Percentiles rank a stretch among this genome's conserved stretches.
phyloP scores from a whole-genome alignment of 1,140 invertebrate genomes.

The Zaprionus africanus region DNA sequence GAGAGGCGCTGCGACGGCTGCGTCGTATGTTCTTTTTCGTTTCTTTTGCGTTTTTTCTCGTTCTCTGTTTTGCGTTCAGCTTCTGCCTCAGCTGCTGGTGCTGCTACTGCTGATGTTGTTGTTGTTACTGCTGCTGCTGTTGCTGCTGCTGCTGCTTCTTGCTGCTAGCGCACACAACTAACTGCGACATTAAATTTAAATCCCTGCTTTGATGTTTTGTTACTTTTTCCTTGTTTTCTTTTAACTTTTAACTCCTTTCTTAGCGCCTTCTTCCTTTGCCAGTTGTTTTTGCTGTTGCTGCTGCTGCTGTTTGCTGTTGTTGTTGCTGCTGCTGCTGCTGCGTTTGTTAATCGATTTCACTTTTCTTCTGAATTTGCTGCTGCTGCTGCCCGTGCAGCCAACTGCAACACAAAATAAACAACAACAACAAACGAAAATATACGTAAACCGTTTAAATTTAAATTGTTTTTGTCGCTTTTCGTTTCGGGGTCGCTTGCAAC shows the following conservation, averaged over 20 bases:
- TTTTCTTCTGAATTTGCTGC: slow-evolving; percentile 44
- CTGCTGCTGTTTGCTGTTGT: slow-evolving; percentile 1
- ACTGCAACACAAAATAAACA: slow-evolving; percentile 42
- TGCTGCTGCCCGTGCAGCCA: slow-evolving; percentile 37
- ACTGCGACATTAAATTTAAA: slow-evolving; percentile 74
- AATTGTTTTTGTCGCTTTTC: slow-evolving; percentile 13
- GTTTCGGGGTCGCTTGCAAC: slow-evolving; percentile 17
- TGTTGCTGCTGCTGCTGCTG: slow-evolving; percentile 47
- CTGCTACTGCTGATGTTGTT: background rate
- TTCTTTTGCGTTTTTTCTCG: slow-evolving; percentile 46
- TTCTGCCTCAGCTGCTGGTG: slow-evolving; percentile 52
- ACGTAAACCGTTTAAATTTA: slow-evolving; percentile 7
- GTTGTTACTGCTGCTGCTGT: slow-evolving; percentile 26
- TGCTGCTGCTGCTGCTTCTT: slow-evolving; percentile 46
- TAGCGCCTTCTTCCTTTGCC: slow-evolving; percentile 25
- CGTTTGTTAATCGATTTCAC: slow-evolving; percentile 58
- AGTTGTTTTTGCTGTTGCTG: slow-evolving; percentile 23
- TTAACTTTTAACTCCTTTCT: slow-evolving; percentile 26
- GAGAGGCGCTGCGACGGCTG: slow-evolving; percentile 47
- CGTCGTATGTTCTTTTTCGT: slow-evolving; percentile 70
- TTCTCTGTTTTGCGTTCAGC: slow-evolving; percentile 62
- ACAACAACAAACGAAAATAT: slow-evolving; percentile 33
- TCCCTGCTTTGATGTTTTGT: slow-evolving; percentile 45
- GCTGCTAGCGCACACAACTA: slow-evolving; percentile 72
- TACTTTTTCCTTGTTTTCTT: slow-evolving; percentile 35